phyloP scores from a whole-genome alignment of 2,888 invertebrate genomes.

The Cremastobaeus sp. region DNA sequence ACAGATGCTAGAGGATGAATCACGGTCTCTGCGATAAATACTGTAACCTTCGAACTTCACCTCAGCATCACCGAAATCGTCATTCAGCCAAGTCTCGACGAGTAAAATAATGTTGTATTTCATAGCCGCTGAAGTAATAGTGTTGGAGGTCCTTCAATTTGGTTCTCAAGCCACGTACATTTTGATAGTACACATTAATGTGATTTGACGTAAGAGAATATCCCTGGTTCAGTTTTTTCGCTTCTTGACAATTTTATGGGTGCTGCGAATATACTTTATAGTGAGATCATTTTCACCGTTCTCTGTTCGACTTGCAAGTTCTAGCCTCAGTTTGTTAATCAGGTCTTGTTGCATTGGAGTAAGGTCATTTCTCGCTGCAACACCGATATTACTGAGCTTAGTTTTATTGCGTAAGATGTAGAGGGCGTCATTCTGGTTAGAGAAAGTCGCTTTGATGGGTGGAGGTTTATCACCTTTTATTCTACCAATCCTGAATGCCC shows the following conservation, averaged over 20 bases:
- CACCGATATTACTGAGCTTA: too few species aligned
- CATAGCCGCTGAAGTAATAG: slow-evolving; percentile 4
- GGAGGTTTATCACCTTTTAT: background rate
- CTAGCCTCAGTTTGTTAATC: too few species aligned
- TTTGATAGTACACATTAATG: too few species aligned
- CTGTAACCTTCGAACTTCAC: background rate
- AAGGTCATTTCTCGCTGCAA: too few species aligned
- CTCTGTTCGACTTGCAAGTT: too few species aligned
- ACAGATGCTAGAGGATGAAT: too few species aligned
- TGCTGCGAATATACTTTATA: background rate
- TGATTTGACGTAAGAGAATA: background rate
- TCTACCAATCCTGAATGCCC: background rate
- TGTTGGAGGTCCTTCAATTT: too few species aligned
- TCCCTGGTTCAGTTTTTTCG: slow-evolving; percentile 8
- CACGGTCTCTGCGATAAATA: background rate
- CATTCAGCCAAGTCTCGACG: slow-evolving; percentile 8
- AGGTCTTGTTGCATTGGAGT: too few species aligned
- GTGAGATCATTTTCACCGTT: background rate
- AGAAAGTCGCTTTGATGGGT: background rate
- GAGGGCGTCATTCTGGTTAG: background rate
- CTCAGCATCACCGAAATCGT: background rate
- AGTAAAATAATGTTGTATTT: background rate
- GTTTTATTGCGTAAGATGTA: too few species aligned
- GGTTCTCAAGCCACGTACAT: slow-evolving; percentile 2
- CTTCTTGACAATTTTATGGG: background rate